Conservation (phyloP, 2,113 vertebrate species). For the Jacana jacana region DNA sequence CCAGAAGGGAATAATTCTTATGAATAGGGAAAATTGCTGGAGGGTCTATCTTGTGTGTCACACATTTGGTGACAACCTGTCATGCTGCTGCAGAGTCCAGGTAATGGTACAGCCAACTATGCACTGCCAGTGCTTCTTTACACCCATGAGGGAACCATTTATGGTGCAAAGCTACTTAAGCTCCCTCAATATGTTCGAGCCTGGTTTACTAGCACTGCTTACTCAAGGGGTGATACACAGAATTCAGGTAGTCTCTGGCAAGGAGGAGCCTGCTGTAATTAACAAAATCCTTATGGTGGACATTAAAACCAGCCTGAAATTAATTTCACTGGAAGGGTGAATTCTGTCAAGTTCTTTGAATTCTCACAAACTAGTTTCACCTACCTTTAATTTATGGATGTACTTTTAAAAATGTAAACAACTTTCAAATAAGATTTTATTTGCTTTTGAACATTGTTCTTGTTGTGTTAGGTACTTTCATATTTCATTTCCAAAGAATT, state of each 20-base stretch:
- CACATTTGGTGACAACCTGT: neutral
- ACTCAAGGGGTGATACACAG: neutral
- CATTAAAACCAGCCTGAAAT: neutral
- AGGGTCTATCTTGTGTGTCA: neutral
- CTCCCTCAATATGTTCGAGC: neutral
- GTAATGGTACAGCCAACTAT: neutral
- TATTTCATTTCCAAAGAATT: neutral
- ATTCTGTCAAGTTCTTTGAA: neutral
- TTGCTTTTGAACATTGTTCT: neutral
- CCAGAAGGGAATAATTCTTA: neutral
- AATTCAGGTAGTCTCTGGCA: neutral
- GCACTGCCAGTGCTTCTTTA: neutral
- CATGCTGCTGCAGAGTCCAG: neutral
- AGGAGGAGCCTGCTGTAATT: neutral
- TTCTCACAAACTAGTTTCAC: neutral
- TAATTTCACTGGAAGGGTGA: neutral
- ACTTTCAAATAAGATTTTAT: neutral
- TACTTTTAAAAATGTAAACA: neutral
- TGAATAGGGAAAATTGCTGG: neutral
- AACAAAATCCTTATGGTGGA: neutral
- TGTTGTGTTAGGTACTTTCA: neutral
- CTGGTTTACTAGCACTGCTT: neutral
- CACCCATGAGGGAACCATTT: accelerated
- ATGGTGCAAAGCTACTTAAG: neutral
- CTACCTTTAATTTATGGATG: neutral